Evolutionary conservation across 2,797 vertebrate species (phyloP), one percentile per base, ranked within the genome.

Genomic region (Trematomus bernacchii): DNA sequence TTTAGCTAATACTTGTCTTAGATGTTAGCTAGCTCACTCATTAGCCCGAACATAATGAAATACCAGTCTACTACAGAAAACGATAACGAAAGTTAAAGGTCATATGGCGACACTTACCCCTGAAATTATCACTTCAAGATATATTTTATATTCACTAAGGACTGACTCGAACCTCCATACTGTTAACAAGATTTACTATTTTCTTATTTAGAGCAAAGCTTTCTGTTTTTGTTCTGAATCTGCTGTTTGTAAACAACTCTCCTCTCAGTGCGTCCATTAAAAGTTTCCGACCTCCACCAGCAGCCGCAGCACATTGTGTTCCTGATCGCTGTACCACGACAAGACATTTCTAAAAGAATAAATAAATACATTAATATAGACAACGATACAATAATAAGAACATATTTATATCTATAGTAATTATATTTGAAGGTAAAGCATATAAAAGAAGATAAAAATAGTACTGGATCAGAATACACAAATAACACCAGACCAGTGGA

Each of bases 181-280:
- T 47, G 37, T 1, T 23, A 7, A 48, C 0, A 9, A 57, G 33
- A 65, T 3, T 0, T 8, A 53, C 6, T 0, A 60, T 16, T 42
- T 16, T 10, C 4, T 16, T 0, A 3, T 57, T 48, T 42, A 19
- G 5, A 1, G 3, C 6, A 18, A 54, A 4, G 14, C 46, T 73
- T 75, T 76, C 18, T 0, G 11, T 23, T 74, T 53, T 68, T 43
- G 1, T 57, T 66, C 30, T 46, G 37, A 75, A 14, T 75, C 70
- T 42, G 43, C 58, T 91, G 79, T 93, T 92, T 93, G 85, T 92
- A 91, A 93, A 93, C 91, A 93, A 85, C 33, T 73, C 27, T 74
- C 61, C 75, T 65, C 71, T 61, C 58, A 64, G 91, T 92, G 82
- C 89, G 61, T 66, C 85, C 15, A 15, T n/a, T 52, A 92, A 93